A percentile compares a stretch with the other conserved stretches of the same genome.
These are phyloP conservation scores for Lagocephalus sceleratus DNA, from an alignment of 2,797 vertebrate genomes.

Conservation along the genomic window DNA sequence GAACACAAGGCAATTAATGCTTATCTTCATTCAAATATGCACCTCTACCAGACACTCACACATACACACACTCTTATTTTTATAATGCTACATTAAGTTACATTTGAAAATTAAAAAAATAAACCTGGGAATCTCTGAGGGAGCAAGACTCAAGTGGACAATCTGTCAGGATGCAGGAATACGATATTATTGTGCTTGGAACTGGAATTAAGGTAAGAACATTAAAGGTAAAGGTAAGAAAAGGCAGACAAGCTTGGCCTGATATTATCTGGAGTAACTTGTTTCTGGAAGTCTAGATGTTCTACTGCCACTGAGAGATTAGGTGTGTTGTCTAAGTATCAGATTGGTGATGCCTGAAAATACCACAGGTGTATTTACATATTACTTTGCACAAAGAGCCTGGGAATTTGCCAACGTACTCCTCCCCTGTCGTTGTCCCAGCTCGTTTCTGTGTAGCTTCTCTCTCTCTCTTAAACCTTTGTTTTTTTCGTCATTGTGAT, in stretches of 20 bases:
- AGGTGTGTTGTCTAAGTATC: neutral
- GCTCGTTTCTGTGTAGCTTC: slow-evolving; percentile 1
- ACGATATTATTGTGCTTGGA: slow-evolving; percentile 79
- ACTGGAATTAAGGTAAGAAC: slow-evolving; percentile 78
- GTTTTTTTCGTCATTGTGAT: slow-evolving; percentile 12
- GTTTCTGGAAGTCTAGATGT: too few species aligned
- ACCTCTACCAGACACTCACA: neutral
- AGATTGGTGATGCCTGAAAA: neutral
- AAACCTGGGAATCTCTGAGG: neutral
- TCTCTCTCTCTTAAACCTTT: too few species aligned
- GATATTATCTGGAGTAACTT: neutral
- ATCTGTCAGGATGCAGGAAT: slow-evolving; percentile 67
- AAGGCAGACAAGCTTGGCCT: too few species aligned
- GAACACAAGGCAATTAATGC: slow-evolving; percentile 53
- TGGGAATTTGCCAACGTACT: neutral
- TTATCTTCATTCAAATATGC: slow-evolving; percentile 30
- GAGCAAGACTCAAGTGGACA: neutral
- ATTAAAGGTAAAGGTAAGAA: too few species aligned
- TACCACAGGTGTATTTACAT: neutral
- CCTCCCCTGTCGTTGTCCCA: neutral
- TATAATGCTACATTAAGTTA: slow-evolving; percentile 2
- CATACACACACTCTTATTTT: slow-evolving; percentile 2
- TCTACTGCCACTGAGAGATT: too few species aligned
- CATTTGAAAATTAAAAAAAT: neutral
- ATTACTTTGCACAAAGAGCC: neutral